Base-by-base conservation (phyloP, 2,888 invertebrate genomes). In the Harpagoxenus sublaevis region DNA sequence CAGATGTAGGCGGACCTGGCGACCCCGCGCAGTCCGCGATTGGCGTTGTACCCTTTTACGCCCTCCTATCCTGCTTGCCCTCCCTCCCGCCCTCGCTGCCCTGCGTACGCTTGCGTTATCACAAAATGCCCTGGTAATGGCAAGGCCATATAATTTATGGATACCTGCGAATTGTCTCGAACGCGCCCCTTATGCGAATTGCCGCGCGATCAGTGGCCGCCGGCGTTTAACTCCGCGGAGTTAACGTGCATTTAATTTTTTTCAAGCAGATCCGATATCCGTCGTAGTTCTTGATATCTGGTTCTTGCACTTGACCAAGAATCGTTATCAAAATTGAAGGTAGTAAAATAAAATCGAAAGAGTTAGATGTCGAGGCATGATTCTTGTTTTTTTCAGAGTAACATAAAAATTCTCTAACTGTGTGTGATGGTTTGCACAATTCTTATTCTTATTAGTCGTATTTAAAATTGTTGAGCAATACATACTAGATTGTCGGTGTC, bases 1-100 rank as follows among this genome's bases (percentile, higher is more conserved):
- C 95, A 95, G 95, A 95, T 95, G 95, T 94, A 94, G 94, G 94
- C 94, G 94, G 92, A 93, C 92, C 93, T 91, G 87, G 87, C 89
- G 88, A 88, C 77, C 88, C 89, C 87, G 90, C 88, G 88, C 87
- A 89, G 86, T 84, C 84, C 85, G 89, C 91, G 89, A 90, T 89
- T 89, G 87, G 87, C 86, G 87, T 88, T 90, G 89, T 90, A 91
- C 90, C 83, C 89, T 89, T 89, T 89, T 85, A 89, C 87, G 85
- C 89, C 86, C 86, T 85, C 75, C 65, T 79, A 73, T 84, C 48
- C 63, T 45, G 63, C 60, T 35, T 65, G 10, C 35, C 35, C 77
- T 28, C 57, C 73, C 42, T 42, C 42, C 42, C 68, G 35, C 65
- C 62, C 68, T 75, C 84, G 55, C 28, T 31, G 51, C 55, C 18